Evolutionary conservation across 2,797 vertebrate genomes (phyloP).

Genomic region (Gymnoscopelus microlampas): DNA sequence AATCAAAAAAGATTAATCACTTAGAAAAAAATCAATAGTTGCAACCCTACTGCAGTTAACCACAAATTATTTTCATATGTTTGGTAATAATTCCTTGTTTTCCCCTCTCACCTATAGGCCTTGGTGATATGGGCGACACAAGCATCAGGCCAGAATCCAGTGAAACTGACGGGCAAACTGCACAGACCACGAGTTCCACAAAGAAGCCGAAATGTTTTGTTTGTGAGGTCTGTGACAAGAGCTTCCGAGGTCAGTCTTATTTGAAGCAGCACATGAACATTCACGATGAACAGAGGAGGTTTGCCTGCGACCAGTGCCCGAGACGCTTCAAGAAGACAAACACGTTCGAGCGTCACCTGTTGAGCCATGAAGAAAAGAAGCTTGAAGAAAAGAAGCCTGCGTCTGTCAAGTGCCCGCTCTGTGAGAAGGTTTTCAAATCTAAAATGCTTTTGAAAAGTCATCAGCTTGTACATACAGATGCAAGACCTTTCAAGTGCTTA

Average conservation of each 20-base stretch:
- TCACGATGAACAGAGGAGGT: slow-evolving; percentile 52
- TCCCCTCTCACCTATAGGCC: no score
- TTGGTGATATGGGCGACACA: no score
- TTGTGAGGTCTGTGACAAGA: slow-evolving; percentile 62
- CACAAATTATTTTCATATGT: no score
- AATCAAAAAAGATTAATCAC: no score
- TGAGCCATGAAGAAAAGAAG: slow-evolving; percentile 66
- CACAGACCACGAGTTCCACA: no score
- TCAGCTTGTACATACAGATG: slow-evolving; percentile 55
- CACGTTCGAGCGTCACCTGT: slow-evolving; percentile 53
- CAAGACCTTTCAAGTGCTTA: slow-evolving; percentile 52
- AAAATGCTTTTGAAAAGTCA: slow-evolving; percentile 65
- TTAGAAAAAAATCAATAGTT: no score
- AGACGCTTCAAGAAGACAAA: slow-evolving; percentile 44
- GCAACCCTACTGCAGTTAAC: no score
- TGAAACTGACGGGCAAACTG: no score
- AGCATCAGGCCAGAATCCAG: no score
- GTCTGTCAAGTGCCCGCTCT: slow-evolving; percentile 47
- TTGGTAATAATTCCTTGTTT: no score
- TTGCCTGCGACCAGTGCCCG: slow-evolving; percentile 61
- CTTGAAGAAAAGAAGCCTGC: no score
- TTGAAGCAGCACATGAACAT: slow-evolving; percentile 67
- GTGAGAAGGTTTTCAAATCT: slow-evolving; percentile 64
- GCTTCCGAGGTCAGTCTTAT: slow-evolving; percentile 61
- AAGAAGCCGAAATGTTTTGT: slow-evolving; percentile 23